phyloP scores from a whole-genome alignment of 64 coral and sea anemone genomes.

The Porites lutea region DNA sequence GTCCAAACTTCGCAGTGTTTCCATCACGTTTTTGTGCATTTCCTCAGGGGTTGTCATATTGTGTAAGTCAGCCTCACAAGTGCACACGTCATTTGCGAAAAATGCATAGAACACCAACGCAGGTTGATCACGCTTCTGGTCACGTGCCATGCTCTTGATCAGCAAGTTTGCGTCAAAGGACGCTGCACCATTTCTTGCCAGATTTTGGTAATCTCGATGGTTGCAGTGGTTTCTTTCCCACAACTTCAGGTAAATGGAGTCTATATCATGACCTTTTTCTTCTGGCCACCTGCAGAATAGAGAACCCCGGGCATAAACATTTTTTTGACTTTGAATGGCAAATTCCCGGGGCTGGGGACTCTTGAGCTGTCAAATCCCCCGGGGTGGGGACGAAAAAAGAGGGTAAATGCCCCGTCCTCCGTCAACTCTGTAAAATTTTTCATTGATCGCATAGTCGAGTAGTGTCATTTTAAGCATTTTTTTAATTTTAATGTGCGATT shows the following conservation, averaged over 20 bases:
- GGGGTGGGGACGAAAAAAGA: too few species aligned
- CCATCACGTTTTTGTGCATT: slow-evolving; percentile 81
- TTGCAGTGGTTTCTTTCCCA: slow-evolving; percentile 94
- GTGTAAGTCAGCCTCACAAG: slow-evolving; percentile 34
- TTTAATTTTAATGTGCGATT: too few species aligned
- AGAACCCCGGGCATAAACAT: too few species aligned
- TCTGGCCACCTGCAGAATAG: slow-evolving; percentile 75
- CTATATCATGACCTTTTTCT: slow-evolving; percentile 61
- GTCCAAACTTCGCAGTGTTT: slow-evolving; percentile 81
- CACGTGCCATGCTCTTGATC: slow-evolving; percentile 73
- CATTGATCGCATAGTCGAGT: too few species aligned
- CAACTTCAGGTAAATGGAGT: slow-evolving; percentile 93
- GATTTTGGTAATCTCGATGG: slow-evolving; percentile 98
- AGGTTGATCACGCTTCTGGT: slow-evolving; percentile 75
- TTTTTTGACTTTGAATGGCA: too few species aligned
- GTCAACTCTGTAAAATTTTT: too few species aligned
- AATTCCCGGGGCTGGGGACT: too few species aligned
- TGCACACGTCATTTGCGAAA: slow-evolving; percentile 95
- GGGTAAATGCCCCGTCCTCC: too few species aligned
- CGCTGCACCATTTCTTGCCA: slow-evolving; percentile 95
- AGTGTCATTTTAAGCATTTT: too few species aligned
- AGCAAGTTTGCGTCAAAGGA: slow-evolving; percentile 95
- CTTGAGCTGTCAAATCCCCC: too few species aligned
- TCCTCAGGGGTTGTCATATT: slow-evolving; percentile 93
- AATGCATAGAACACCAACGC: slow-evolving; percentile 93